Percentiles rank a stretch among this genome's conserved stretches.
Conservation (phyloP, 2,113 vertebrate genomes). For the Anguilla rostrata region DNA sequence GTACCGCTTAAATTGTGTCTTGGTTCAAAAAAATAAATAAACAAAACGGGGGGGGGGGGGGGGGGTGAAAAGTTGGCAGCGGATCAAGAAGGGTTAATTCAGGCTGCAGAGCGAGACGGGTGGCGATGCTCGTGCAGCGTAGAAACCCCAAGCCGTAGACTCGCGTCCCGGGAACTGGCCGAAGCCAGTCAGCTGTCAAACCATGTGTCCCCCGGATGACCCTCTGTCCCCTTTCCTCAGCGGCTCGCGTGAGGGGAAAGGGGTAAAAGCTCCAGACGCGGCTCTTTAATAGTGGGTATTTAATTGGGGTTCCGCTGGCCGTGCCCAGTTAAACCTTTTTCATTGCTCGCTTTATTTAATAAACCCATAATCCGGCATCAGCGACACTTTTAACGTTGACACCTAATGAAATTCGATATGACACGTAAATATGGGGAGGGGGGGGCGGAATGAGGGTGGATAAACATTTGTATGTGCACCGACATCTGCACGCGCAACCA, state of each 20-base stretch:
- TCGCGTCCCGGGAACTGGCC: conserved; percentile 4
- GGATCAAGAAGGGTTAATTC: conserved; percentile 59
- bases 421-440: neutral
- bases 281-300: neutral
- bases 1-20: neutral
- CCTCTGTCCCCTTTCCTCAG: neutral
- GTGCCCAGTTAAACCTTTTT: neutral
- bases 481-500: too few species aligned
- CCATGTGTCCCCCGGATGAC: conserved; percentile 5
- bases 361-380: neutral
- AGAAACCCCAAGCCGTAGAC: neutral
- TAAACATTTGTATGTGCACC: neutral
- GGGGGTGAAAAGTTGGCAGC: conserved; percentile 58
- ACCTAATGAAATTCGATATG: neutral
- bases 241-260: neutral
- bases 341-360: neutral
- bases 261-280: neutral
- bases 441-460: neutral
- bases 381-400: neutral
- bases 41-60: conserved; percentile 29
- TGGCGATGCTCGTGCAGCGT: conserved; percentile 38
- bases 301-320: neutral
- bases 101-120: conserved; percentile 53
- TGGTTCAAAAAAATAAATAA: conserved; percentile 41
- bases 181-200: conserved; percentile 14